These are phyloP conservation scores for Cardiocondyla obscurior DNA, from an alignment of 1,140 invertebrate species.

Conservation along the genomic window DNA sequence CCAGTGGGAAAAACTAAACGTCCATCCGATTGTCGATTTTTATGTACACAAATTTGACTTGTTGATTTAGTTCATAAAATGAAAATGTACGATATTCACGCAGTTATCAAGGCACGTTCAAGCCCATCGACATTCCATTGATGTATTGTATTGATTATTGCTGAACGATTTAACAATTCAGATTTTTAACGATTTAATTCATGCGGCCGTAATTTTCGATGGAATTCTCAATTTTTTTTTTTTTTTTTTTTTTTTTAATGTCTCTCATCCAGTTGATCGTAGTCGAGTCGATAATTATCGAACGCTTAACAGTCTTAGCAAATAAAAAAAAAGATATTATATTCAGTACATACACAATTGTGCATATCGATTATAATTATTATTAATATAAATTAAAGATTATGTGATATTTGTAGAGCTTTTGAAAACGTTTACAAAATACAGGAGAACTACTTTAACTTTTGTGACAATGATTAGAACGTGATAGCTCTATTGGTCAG, in stretches of 20 bases:
- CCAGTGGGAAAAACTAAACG: conserved; percentile 6
- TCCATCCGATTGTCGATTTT: conserved; percentile 44
- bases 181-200: conserved; percentile 1
- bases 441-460: not conserved
- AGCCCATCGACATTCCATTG: not conserved
- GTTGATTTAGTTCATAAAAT: conserved; percentile 60
- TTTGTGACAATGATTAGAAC: not conserved
- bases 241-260: too few species aligned
- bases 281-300: not conserved
- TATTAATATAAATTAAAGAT: not conserved
- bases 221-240: not conserved
- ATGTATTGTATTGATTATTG: conserved; percentile 16
- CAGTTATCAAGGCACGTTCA: conserved; percentile 15
- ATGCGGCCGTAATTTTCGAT: not conserved
- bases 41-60: conserved; percentile 60
- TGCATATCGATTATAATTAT: too few species aligned
- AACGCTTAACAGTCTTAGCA: not conserved
- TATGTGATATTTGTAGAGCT: not conserved
- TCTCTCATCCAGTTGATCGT: not conserved
- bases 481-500: conserved; percentile 22
- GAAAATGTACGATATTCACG: conserved; percentile 62
- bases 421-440: not conserved
- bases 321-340: not conserved
- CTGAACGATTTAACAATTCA: conserved; percentile 20
- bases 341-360: not conserved